Evolutionary conservation across 2,113 vertebrate species (phyloP).

Genomic region (Setophaga petechia): DNA sequence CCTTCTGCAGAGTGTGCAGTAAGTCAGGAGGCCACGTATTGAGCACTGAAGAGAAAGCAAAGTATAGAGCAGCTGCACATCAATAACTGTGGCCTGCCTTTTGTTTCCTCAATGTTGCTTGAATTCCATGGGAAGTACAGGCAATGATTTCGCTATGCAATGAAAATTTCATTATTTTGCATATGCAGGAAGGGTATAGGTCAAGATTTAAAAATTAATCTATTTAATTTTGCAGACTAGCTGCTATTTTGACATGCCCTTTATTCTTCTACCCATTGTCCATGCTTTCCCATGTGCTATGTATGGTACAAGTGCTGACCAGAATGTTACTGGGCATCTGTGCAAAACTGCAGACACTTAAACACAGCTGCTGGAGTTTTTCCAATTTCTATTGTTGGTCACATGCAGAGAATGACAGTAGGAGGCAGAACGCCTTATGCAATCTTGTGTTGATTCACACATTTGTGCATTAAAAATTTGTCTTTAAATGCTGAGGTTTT

Average conservation of each 20-base stretch:
- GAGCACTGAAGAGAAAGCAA: not conserved
- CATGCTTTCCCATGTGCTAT: not conserved
- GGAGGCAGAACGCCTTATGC: not conserved
- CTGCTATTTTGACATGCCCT: not conserved
- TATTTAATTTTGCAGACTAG: not conserved
- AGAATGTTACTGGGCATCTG: slow-evolving; percentile 7
- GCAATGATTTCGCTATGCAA: accelerated
- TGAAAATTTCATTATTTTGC: slow-evolving; percentile 5
- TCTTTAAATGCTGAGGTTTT: not conserved
- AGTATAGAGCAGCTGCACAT: not conserved
- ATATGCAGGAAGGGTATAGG: not conserved
- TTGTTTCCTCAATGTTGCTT: not conserved
- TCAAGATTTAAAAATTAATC: not conserved
- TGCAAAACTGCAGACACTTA: not conserved
- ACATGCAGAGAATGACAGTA: not conserved
- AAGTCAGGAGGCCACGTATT: not conserved
- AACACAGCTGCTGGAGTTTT: slow-evolving; percentile 18
- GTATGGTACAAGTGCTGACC: not conserved
- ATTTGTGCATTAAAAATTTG: not conserved
- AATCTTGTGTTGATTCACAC: not conserved
- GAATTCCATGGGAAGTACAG: not conserved
- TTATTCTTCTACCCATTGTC: not conserved
- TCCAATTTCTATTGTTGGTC: slow-evolving; percentile 17
- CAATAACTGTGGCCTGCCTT: not conserved
- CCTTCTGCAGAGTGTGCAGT: not conserved